Conservation (phyloP, 2,888 invertebrate species). For the Nineta flava region DNA sequence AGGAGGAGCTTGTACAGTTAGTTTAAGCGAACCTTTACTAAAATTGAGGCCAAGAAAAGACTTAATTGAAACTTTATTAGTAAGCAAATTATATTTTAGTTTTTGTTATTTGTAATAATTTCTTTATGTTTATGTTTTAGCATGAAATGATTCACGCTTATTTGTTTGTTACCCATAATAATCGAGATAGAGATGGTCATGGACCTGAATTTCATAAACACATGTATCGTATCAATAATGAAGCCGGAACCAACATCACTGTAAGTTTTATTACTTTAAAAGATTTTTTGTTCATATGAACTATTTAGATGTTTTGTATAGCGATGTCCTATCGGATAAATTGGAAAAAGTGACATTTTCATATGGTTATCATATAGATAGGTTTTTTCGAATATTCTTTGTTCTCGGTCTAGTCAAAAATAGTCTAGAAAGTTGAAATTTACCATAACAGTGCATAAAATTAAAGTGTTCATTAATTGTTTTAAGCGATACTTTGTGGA, state of each 20-base stretch:
- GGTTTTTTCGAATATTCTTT: too few relatives aligned
- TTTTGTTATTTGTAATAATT: background rate
- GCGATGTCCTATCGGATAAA: too few relatives aligned
- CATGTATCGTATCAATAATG: slow-evolving; percentile 82
- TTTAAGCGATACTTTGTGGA: too few relatives aligned
- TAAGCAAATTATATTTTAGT: slow-evolving; percentile 21
- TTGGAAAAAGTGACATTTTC: too few relatives aligned
- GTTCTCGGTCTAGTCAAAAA: too few relatives aligned
- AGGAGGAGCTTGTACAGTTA: slow-evolving; percentile 62
- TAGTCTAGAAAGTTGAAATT: too few relatives aligned
- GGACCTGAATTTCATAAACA: slow-evolving; percentile 88
- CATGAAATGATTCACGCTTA: slow-evolving; percentile 99
- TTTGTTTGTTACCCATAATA: slow-evolving; percentile 73
- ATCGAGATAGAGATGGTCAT: slow-evolving; percentile 82
- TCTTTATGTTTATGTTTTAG: slow-evolving; percentile 24
- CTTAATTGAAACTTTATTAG: slow-evolving; percentile 88
- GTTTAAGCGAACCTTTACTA: slow-evolving; percentile 80
- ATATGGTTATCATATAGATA: too few relatives aligned
- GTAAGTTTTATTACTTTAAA: too few relatives aligned
- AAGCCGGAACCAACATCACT: slow-evolving; percentile 73
- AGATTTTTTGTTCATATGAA: too few relatives aligned
- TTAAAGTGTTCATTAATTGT: too few relatives aligned
- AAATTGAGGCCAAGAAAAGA: slow-evolving; percentile 88
- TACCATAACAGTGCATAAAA: too few relatives aligned
- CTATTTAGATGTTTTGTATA: too few relatives aligned